Evolutionary conservation across 2,113 vertebrate species (phyloP), one percentile per base, ranked within the genome.

Genomic region (Eonycteris spelaea): DNA sequence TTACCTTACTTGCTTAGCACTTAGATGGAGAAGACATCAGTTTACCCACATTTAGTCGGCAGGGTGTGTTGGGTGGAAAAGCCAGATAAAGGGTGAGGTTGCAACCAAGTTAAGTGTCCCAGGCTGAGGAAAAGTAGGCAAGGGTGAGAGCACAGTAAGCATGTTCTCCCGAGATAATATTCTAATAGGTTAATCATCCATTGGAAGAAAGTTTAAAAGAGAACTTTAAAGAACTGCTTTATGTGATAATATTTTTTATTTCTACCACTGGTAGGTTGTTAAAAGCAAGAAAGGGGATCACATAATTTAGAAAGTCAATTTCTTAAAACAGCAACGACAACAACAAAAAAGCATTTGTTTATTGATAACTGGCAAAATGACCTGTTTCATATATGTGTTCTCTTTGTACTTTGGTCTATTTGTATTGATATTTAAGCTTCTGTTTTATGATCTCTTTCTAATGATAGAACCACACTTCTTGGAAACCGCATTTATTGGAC

Each of bases 331-430:
- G 51, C 79, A 91, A 77, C n/a, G 40, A 71, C n/a, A 94, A 90
- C 71, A 57, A 83, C 91, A 80, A 71, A 38, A 94, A 90, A 79
- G 13, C 11, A 48, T 67, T 18, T 70, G 57, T 90, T 90, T 85
- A 35, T 95, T n/a, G 67, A 38, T 26, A 86, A 53, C 80, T 51
- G 61, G 77, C 28, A 80, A 88, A 93, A 79, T 71, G 7, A 95
- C 96, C 94, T 97, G 40, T n/a, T 91, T 94, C 53, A 75, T 15
- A 21, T 95, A 30, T 2, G 0, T 79, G 95, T 92, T 97, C 98
- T 92, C 91, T 97, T 98, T 96, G 98, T 74, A 98, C 98, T 98
- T 98, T 96, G 97, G 94, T 86, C 98, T 98, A 97, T 95, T 95
- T 80, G 91, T 96, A 93, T 75, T 97, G 91, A 97, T 96, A 97